These are phyloP conservation scores for Oryctes rhinoceros DNA, from an alignment of 1,140 invertebrate species.

Conservation along the genomic window DNA sequence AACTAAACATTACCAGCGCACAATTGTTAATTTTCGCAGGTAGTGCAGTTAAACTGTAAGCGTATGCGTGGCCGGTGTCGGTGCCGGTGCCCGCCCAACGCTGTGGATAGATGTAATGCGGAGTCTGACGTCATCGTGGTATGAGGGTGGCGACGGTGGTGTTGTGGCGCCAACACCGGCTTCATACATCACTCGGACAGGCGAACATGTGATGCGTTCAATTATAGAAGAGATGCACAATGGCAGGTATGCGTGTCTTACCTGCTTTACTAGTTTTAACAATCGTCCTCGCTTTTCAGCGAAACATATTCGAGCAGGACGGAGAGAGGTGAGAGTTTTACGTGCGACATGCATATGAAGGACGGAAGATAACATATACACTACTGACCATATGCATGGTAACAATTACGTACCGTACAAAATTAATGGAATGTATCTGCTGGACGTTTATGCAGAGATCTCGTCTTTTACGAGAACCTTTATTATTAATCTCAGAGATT, in stretches of 20 bases:
- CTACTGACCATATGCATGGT: neutral
- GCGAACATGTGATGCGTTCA: constrained; percentile 43
- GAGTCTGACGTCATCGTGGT: constrained; percentile 21
- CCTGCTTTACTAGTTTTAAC: constrained; percentile 40
- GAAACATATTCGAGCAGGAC: constrained; percentile 2
- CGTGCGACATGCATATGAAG: neutral
- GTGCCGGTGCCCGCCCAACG: neutral
- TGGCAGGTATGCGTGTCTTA: constrained; percentile 43
- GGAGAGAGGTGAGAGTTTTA: neutral
- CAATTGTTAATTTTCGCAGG: constrained; percentile 31
- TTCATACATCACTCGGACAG: constrained; percentile 42
- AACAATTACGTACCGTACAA: neutral
- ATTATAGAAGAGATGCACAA: constrained; percentile 38
- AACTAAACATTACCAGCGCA: neutral
- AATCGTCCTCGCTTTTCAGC: constrained; percentile 24
- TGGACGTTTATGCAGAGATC: too few species aligned
- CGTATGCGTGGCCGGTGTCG: neutral
- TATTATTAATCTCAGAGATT: too few species aligned
- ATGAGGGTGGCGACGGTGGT: constrained; percentile 36
- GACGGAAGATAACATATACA: neutral
- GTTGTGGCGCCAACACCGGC: constrained; percentile 40
- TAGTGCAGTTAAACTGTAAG: constrained; percentile 4
- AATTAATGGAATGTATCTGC: too few species aligned
- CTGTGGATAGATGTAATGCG: constrained; percentile 18
- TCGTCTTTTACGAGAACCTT: too few species aligned